Conservation (phyloP, 1,140 invertebrate species). For the Lepidurus arcticus region DNA sequence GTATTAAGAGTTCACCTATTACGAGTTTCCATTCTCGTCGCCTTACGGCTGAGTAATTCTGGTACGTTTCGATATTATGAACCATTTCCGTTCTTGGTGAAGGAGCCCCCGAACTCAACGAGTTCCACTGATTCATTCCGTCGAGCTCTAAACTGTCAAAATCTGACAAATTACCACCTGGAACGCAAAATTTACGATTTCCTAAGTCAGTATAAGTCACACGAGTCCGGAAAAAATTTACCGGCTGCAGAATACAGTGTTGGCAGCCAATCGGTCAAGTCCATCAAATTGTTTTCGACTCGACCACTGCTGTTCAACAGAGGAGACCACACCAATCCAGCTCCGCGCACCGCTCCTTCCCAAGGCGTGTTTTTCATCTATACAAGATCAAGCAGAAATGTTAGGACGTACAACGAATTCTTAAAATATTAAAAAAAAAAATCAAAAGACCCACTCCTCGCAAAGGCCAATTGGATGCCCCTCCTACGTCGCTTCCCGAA, state of each 20-base stretch:
- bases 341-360: constrained; percentile 81
- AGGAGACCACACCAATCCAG: constrained; percentile 72
- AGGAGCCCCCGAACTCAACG: constrained; percentile 53
- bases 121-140: constrained; percentile 69
- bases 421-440: constrained; percentile 24
- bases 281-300: constrained; percentile 64
- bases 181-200: not conserved
- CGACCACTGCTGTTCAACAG: constrained; percentile 54
- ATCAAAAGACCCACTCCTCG: constrained; percentile 57
- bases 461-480: constrained; percentile 84
- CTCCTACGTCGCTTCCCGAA: constrained; percentile 72
- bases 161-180: constrained; percentile 44
- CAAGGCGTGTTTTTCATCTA: constrained; percentile 73
- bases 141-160: constrained; percentile 54
- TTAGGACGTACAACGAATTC: not conserved
- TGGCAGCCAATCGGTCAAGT: constrained; percentile 85
- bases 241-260: constrained; percentile 65
- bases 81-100: constrained; percentile 56
- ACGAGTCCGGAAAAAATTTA: constrained; percentile 35
- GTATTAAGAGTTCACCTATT: constrained; percentile 53
- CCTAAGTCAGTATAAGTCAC: not conserved
- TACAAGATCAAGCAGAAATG: constrained; percentile 40
- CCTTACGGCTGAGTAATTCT: constrained; percentile 62
- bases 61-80: constrained; percentile 83
- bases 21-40: constrained; percentile 76